phyloP scores from a whole-genome alignment of 1,140 invertebrate genomes.

The Calosoma granatense region DNA sequence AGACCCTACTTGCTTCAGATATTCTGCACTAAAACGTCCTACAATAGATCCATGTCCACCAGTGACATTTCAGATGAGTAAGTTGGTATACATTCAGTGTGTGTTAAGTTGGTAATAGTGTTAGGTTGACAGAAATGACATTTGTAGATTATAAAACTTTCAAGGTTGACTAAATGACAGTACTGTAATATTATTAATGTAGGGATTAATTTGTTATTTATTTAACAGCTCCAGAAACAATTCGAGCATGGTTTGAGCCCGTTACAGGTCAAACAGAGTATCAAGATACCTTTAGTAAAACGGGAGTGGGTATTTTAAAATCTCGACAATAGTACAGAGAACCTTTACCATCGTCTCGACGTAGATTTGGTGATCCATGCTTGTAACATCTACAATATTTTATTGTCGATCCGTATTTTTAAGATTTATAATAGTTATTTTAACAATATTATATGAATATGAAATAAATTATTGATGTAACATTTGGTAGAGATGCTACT shows the following conservation, averaged over 20 bases:
- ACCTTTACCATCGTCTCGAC: slow-evolving; percentile 44
- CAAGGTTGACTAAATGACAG: neutral
- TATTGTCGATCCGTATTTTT: too few relatives aligned
- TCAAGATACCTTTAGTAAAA: slow-evolving; percentile 44
- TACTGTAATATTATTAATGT: too few relatives aligned
- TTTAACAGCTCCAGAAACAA: slow-evolving; percentile 34
- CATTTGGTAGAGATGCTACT: too few relatives aligned
- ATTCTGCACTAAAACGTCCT: slow-evolving; percentile 30
- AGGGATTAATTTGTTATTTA: too few relatives aligned
- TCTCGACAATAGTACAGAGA: slow-evolving; percentile 47
- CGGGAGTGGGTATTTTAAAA: slow-evolving; percentile 43
- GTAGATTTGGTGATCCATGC: slow-evolving; percentile 39
- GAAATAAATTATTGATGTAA: too few relatives aligned
- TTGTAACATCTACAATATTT: too few relatives aligned
- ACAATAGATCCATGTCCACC: slow-evolving; percentile 32
- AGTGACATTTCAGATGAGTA: slow-evolving; percentile 32
- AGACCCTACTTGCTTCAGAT: slow-evolving; percentile 37
- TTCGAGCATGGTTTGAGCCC: slow-evolving; percentile 39
- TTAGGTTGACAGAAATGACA: neutral
- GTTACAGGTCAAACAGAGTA: slow-evolving; percentile 47
- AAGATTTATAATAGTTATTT: too few relatives aligned
- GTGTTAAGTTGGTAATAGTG: slow-evolving; percentile 4
- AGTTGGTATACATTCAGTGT: slow-evolving; percentile 14
- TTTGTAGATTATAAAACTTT: too few relatives aligned
- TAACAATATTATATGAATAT: too few relatives aligned